These are phyloP conservation scores for Harpagifer antarcticus DNA, from an alignment of 2,797 vertebrate genomes.

Conservation along the genomic window DNA sequence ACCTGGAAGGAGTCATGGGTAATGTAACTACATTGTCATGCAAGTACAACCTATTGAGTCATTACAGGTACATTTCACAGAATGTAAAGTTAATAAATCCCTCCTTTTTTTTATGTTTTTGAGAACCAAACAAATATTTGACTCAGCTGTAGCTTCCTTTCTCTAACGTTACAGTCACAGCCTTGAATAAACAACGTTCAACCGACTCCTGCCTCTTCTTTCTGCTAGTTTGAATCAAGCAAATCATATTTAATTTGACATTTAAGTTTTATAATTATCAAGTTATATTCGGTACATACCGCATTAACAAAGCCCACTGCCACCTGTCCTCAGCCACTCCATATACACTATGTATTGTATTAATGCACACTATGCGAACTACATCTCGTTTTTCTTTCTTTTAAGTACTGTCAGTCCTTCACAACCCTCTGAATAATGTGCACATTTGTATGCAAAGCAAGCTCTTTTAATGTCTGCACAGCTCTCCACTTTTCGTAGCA, in stretches of 20 bases:
- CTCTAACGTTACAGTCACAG: conserved; percentile 44
- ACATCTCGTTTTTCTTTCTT: too few species aligned
- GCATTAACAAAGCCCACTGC: too few species aligned
- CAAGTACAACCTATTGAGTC: neutral
- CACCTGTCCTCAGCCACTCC: too few species aligned
- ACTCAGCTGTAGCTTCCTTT: conserved; percentile 38
- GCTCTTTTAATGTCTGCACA: too few species aligned
- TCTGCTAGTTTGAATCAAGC: fast-evolving
- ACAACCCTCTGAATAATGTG: too few species aligned
- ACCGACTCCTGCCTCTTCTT: neutral
- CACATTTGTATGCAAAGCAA: too few species aligned
- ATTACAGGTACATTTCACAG: neutral
- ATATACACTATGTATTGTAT: too few species aligned
- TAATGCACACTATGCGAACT: too few species aligned
- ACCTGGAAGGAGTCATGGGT: neutral
- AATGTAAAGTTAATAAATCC: neutral
- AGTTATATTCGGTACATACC: too few species aligned
- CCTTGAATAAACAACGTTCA: conserved; percentile 66
- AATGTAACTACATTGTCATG: neutral
- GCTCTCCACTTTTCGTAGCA: too few species aligned
- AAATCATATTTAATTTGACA: neutral
- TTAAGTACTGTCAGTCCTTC: too few species aligned
- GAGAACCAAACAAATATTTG: conserved; percentile 5
- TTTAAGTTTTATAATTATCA: too few species aligned
- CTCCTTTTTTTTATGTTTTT: conserved; percentile 2